These are phyloP conservation scores for Maylandia zebra DNA, from an alignment of 2,113 vertebrate species.

Conservation along the genomic window DNA sequence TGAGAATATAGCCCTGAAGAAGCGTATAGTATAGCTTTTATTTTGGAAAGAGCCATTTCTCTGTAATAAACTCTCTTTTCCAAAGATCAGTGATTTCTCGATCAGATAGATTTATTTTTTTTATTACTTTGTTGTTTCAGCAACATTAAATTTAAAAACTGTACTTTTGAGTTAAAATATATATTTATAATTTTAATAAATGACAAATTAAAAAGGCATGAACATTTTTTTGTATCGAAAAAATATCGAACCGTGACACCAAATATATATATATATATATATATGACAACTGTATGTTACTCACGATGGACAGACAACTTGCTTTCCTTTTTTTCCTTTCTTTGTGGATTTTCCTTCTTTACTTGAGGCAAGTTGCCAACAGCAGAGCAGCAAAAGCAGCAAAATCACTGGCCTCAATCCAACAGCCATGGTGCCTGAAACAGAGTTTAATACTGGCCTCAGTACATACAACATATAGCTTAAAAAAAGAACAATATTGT, in stretches of 20 bases:
- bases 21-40: neutral
- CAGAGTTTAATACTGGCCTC: neutral
- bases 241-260: too few species aligned
- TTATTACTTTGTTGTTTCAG: too few species aligned
- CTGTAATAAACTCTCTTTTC: too few species aligned
- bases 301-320: slow-evolving; percentile 73
- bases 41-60: neutral
- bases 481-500: neutral
- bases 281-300: neutral
- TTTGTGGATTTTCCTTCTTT: slow-evolving; percentile 59
- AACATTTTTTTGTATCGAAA: too few species aligned
- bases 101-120: too few species aligned
- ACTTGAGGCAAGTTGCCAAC: slow-evolving; percentile 14
- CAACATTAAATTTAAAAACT: too few species aligned
- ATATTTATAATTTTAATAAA: too few species aligned
- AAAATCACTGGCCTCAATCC: slow-evolving; percentile 11
- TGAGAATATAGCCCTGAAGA: neutral
- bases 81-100: too few species aligned
- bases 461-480: neutral
- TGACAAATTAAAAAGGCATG: too few species aligned
- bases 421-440: slow-evolving; percentile 46
- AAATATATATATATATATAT: neutral
- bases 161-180: too few species aligned
- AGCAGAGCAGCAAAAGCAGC: slow-evolving; percentile 46
- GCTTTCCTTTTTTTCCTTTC: slow-evolving; percentile 69